Conservation (phyloP, 2,797 vertebrate species). For the Pagetopsis macropterus region DNA sequence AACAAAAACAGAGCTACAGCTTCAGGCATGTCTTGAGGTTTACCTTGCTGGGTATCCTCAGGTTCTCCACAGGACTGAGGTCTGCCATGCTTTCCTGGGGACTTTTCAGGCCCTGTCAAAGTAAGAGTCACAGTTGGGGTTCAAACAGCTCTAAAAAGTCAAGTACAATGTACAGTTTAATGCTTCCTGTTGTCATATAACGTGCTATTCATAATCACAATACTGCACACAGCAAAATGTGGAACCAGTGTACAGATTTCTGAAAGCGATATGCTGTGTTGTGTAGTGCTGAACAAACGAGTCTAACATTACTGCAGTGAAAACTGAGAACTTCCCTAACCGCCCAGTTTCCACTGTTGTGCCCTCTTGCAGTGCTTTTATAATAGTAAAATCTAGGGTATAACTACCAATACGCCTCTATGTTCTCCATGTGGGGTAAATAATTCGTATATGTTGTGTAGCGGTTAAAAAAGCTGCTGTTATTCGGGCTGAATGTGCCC, state of each 20-base stretch:
- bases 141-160: not conserved
- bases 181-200: not conserved
- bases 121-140: conserved; percentile 24
- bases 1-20: not conserved
- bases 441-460: rapidly evolving
- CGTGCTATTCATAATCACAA: conserved; percentile 7
- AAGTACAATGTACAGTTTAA: not conserved
- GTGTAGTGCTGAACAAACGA: conserved; percentile 13
- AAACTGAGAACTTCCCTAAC: conserved; percentile 64
- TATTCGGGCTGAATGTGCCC: not conserved
- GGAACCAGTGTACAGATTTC: conserved; percentile 37
- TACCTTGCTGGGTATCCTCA: conserved; percentile 95
- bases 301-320: conserved; percentile 39
- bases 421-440: not conserved
- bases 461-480: not conserved
- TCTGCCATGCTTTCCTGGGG: conserved; percentile 94
- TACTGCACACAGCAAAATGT: conserved; percentile 16
- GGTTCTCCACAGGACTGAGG: conserved; percentile 92
- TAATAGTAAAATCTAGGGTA: not conserved
- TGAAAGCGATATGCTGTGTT: conserved; percentile 38
- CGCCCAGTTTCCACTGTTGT: conserved; percentile 42
- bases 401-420: not conserved
- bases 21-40: not conserved
- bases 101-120: conserved; percentile 92
- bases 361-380: conserved; percentile 20